A percentile compares a stretch with the other conserved stretches of the same genome.
phyloP scores from a whole-genome alignment of 2,888 invertebrate species.

The Laothoe populi region DNA sequence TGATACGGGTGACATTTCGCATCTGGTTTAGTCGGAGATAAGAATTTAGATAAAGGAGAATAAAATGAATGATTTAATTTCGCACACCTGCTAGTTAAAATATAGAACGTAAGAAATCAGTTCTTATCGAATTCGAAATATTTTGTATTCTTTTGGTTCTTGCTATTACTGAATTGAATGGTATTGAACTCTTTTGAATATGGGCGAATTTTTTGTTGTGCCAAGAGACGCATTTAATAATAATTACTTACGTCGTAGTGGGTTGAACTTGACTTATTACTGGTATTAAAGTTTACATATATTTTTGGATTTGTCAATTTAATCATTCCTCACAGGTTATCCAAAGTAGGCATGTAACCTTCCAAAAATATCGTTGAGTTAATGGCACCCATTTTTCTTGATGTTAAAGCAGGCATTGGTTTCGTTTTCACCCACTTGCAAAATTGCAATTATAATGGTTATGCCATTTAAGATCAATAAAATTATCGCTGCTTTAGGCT shows the following conservation, averaged over 20 bases:
- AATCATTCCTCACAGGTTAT: neutral
- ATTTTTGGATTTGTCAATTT: neutral
- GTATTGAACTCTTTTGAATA: no score
- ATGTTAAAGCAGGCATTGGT: neutral
- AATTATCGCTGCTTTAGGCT: neutral
- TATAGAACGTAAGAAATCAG: no score
- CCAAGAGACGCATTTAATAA: neutral
- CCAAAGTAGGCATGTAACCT: neutral
- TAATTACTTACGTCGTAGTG: no score
- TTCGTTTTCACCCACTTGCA: neutral
- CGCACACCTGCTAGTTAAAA: neutral
- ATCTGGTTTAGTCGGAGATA: constrained; percentile 20
- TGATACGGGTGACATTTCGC: constrained; percentile 27
- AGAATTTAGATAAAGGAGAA: constrained; percentile 17
- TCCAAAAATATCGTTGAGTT: neutral
- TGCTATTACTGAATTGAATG: no score
- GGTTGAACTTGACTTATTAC: no score
- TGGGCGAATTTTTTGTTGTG: neutral
- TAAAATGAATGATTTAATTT: neutral
- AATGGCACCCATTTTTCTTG: neutral
- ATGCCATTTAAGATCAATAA: neutral
- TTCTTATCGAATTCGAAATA: no score
- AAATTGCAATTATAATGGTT: neutral
- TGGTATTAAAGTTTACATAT: neutral
- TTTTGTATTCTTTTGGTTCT: no score